These are phyloP conservation scores for Cryptus viduatorius DNA, from an alignment of 2,888 invertebrate genomes.

Conservation along the genomic window DNA sequence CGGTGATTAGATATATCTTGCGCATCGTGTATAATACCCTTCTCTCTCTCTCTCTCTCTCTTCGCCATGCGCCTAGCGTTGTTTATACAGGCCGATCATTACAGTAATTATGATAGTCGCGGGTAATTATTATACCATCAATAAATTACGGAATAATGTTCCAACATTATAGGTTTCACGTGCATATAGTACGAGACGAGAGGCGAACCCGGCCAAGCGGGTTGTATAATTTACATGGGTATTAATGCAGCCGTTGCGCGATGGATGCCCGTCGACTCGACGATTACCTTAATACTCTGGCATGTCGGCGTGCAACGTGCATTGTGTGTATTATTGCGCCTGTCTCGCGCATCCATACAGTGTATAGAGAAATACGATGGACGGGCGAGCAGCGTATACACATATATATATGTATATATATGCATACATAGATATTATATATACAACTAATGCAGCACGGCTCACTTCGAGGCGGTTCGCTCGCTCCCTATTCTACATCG, in stretches of 20 bases:
- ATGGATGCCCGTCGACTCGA: conserved; percentile 69
- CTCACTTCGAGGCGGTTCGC: conserved; percentile 38
- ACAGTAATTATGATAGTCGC: conserved; percentile 73
- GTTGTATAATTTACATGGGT: conserved; percentile 73
- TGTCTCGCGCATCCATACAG: conserved; percentile 59
- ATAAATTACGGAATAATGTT: conserved; percentile 75
- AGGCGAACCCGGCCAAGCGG: conserved; percentile 37
- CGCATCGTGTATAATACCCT: conserved; percentile 40
- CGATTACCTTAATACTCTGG: conserved; percentile 71
- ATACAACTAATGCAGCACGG: conserved; percentile 7
- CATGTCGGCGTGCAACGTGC: conserved; percentile 56
- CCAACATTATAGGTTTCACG: conserved; percentile 73
- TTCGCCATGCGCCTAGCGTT: conserved; percentile 47
- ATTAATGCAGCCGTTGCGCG: conserved; percentile 71
- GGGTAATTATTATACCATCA: conserved; percentile 75
- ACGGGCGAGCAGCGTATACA: conserved; percentile 14
- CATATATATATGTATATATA: background rate
- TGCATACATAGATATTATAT: background rate
- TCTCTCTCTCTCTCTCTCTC: background rate
- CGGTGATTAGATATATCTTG: conserved; percentile 68
- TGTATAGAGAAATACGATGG: conserved; percentile 37
- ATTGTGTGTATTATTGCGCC: conserved; percentile 71
- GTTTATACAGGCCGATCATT: conserved; percentile 75
- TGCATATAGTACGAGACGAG: conserved; percentile 33
- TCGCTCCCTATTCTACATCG: conserved; percentile 19